Evolutionary conservation across 2,888 invertebrate genomes (phyloP), one percentile per base, ranked within the genome.

Genomic region (Tryphoninae sp.): DNA sequence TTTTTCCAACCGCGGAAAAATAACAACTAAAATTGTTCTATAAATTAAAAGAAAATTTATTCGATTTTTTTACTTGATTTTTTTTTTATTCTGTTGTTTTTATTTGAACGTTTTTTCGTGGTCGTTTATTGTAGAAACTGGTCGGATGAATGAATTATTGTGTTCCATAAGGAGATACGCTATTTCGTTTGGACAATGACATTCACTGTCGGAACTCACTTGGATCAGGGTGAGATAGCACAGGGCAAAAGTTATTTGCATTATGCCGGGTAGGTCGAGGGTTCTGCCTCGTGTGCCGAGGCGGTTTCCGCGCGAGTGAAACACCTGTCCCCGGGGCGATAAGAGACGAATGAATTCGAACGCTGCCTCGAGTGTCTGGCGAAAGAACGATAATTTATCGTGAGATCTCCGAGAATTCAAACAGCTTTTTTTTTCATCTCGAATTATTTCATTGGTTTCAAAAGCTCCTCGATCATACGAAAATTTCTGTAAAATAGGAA

Each of bases 291-390:
- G 51, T 75, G 40, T 61, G 26, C 11, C 55, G 16, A 22, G 26
- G 13, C 23, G 49, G 51, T 72, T 72, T 51, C 64, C 59, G 77
- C 69, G 11, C 19, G 33, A 78, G 59, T 55, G 65, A 59, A 72
- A 78, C 78, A 78, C 65, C 72, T 78, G 78, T 55, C 33, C 53
- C 71, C 40, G 9, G n/a, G 2, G 78, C 72, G 78, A 78, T 72
- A 78, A 78, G 65, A 62, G 72, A 71, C 33, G 19, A 42, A 49
- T 45, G 22, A 58, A 73, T 67, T 75, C 67, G 67, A 67, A 59
- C 33, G 53, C 16, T 19, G 16, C 45, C 40, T 42, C 74, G 9
- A 22, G 22, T 53, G 55, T 64, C 74, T 71, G 59, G 9, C 3
- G 64, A 55, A 13, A 45, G 45, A 45, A 13, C 9, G 45, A 9